Percentiles rank a stretch among this genome's conserved stretches.
phyloP scores from a whole-genome alignment of 2,888 invertebrate species.

The Caenorhabditis uteleia region DNA sequence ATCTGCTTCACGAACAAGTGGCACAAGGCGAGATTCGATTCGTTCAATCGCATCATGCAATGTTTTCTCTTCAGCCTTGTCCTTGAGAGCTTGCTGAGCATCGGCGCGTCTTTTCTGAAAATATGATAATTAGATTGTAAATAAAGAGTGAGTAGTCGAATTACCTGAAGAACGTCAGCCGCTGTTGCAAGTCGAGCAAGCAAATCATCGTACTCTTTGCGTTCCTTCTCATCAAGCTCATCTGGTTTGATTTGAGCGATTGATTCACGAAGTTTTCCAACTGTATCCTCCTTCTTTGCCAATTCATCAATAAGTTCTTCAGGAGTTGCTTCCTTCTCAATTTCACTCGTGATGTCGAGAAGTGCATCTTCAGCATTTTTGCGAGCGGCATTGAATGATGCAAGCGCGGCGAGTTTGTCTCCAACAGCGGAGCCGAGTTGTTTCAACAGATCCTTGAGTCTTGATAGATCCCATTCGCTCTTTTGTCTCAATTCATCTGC shows the following conservation, averaged over 20 bases:
- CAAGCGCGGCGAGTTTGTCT: slow-evolving; percentile 47
- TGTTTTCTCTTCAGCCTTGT: slow-evolving; percentile 18
- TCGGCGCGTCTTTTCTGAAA: slow-evolving; percentile 28
- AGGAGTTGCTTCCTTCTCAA: slow-evolving; percentile 1
- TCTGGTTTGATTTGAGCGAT: slow-evolving; percentile 11
- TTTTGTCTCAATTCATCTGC: slow-evolving; percentile 32
- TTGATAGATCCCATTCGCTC: slow-evolving; percentile 41
- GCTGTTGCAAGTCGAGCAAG: slow-evolving; percentile 34
- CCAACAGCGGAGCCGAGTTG: slow-evolving; percentile 37
- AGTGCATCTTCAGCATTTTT: slow-evolving; percentile 41
- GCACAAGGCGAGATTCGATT: slow-evolving; percentile 18
- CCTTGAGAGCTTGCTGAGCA: slow-evolving; percentile 24
- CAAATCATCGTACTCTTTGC: slow-evolving; percentile 25
- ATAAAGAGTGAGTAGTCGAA: too few relatives aligned
- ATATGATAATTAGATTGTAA: too few relatives aligned
- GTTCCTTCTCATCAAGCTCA: slow-evolving; percentile 27
- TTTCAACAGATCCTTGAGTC: slow-evolving; percentile 35
- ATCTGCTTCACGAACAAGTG: slow-evolving; percentile 30
- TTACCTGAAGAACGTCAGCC: slow-evolving; percentile 23
- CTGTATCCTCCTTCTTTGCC: slow-evolving; percentile 12
- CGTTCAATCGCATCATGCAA: slow-evolving; percentile 20
- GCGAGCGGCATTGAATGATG: slow-evolving; percentile 39
- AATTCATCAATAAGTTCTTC: slow-evolving; percentile 21
- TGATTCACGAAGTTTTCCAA: slow-evolving; percentile 14
- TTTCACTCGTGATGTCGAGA: slow-evolving; percentile 19